Evolutionary conservation across 2,113 vertebrate genomes (phyloP).

Genomic region (Mystacornis crossleyi): DNA sequence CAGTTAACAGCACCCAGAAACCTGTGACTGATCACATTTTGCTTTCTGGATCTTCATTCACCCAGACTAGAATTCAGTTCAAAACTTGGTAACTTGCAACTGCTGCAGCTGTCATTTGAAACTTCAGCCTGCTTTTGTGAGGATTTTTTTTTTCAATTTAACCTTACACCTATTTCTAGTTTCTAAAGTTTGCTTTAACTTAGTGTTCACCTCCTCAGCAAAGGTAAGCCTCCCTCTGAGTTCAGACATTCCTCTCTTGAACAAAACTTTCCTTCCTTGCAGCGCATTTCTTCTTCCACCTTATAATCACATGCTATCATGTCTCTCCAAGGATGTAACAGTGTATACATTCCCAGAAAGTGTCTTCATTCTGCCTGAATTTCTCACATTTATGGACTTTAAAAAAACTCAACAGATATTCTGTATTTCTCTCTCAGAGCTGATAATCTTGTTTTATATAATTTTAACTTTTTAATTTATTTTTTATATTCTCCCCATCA

Average conservation of each 20-base stretch:
- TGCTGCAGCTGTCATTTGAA: background rate
- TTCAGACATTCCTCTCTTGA: background rate
- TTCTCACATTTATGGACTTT: background rate
- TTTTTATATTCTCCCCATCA: background rate
- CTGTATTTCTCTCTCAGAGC: background rate
- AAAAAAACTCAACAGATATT: background rate
- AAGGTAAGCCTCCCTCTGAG: background rate
- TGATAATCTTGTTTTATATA: background rate
- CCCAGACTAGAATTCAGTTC: background rate
- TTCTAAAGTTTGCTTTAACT: background rate
- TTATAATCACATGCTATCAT: background rate
- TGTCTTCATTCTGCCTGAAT: background rate
- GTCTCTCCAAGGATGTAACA: background rate
- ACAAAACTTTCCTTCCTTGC: background rate
- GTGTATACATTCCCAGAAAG: background rate
- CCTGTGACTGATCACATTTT: background rate
- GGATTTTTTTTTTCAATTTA: background rate
- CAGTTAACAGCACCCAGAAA: background rate
- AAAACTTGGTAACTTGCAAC: background rate
- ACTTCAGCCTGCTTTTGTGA: background rate
- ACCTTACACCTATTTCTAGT: background rate
- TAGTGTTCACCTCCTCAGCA: background rate
- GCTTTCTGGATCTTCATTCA: background rate
- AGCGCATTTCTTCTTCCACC: background rate
- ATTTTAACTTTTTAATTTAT: rapidly evolving